phyloP scores from a whole-genome alignment of 2,797 vertebrate species.

The Menidia menidia region DNA sequence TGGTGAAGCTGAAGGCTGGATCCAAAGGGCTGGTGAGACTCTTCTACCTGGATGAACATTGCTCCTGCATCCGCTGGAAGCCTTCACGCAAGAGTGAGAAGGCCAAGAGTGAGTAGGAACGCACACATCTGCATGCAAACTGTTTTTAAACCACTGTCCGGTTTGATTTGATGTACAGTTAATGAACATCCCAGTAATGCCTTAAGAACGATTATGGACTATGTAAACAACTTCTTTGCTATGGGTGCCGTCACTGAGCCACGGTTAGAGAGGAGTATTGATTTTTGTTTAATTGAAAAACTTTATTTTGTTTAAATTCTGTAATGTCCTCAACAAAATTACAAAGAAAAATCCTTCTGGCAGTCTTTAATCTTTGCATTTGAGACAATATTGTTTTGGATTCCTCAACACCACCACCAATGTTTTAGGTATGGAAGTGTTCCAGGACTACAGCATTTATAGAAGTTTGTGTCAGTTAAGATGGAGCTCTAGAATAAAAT shows the following conservation, averaged over 20 bases:
- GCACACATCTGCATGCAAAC: background rate
- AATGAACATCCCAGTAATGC: too few species aligned
- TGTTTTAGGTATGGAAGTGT: background rate
- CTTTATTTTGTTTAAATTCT: too few species aligned
- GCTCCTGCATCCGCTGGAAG: conserved; percentile 96
- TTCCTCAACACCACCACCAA: background rate
- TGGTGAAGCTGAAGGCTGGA: conserved; percentile 97
- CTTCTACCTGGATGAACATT: conserved; percentile 98
- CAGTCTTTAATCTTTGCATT: background rate
- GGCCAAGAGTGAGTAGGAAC: conserved; percentile 93
- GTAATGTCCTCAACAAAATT: background rate
- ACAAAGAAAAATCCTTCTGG: background rate
- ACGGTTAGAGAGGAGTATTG: too few species aligned
- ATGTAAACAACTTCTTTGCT: too few species aligned
- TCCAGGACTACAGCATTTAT: background rate
- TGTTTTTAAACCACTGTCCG: background rate
- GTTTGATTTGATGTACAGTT: background rate
- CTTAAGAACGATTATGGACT: too few species aligned
- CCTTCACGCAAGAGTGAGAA: conserved; percentile 98
- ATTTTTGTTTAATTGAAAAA: too few species aligned
- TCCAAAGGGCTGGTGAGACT: conserved; percentile 95
- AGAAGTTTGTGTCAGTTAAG: background rate
- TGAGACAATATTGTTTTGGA: background rate
- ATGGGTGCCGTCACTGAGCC: too few species aligned
- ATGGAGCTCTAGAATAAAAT: background rate